A percentile compares a stretch with the other conserved stretches of the same genome.
Conservation (phyloP, 2,888 invertebrate genomes). For the Cryptus viduatorius region DNA sequence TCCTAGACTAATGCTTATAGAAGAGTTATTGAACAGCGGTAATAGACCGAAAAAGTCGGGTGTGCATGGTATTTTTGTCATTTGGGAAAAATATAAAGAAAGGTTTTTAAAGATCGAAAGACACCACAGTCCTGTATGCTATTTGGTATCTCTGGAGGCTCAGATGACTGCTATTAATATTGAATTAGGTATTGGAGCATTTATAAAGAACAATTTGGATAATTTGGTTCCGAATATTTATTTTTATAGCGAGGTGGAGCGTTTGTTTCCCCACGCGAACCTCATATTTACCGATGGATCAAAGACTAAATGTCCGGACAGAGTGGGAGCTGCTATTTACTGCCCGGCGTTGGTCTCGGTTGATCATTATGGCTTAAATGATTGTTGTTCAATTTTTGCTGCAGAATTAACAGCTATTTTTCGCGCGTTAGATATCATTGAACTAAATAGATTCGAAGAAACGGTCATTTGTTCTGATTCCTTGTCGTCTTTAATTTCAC, state of each 20-base stretch:
- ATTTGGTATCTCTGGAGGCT: too few species aligned
- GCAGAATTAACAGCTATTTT: background rate
- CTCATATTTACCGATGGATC: slow-evolving; percentile 9
- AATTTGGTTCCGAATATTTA: too few species aligned
- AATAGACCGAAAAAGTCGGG: background rate
- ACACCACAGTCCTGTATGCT: too few species aligned
- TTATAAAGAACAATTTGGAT: too few species aligned
- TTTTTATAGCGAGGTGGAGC: too few species aligned
- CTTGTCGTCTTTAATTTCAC: too few species aligned
- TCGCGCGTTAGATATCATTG: background rate
- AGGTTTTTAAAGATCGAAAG: too few species aligned
- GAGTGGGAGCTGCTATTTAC: slow-evolving; percentile 18
- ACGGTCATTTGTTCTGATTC: too few species aligned
- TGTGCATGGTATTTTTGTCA: background rate
- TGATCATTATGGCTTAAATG: background rate
- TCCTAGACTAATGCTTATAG: slow-evolving; percentile 23
- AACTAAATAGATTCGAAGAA: too few species aligned
- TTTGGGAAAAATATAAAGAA: background rate
- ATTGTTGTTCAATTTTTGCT: background rate
- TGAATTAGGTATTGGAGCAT: too few species aligned
- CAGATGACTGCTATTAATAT: too few species aligned
- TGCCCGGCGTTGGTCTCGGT: background rate
- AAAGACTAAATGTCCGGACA: slow-evolving; percentile 2
- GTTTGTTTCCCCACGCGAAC: too few species aligned
- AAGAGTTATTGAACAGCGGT: background rate